Conservation (phyloP, 2,113 vertebrate species). For the Sylvia atricapilla region DNA sequence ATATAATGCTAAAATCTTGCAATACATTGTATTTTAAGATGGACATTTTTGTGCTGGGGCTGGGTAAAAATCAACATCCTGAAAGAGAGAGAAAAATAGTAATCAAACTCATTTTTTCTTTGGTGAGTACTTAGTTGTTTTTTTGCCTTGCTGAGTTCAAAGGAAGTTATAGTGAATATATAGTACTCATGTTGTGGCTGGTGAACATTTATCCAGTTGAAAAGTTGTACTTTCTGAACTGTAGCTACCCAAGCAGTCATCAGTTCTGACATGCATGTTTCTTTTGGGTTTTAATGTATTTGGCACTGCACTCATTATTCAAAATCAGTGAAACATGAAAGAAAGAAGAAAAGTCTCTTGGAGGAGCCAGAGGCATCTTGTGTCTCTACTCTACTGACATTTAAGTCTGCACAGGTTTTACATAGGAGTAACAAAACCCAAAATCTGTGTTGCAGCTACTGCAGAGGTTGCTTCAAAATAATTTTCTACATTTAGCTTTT, state of each 20-base stretch:
- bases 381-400: background rate
- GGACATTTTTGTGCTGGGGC: background rate
- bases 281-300: conserved; percentile 21
- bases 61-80: background rate
- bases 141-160: background rate
- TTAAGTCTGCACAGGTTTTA: background rate
- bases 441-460: background rate
- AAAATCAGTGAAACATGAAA: conserved; percentile 35
- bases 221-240: background rate
- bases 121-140: background rate
- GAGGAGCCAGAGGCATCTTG: conserved; percentile 38
- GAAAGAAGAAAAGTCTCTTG: background rate
- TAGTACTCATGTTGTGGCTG: background rate
- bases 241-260: background rate
- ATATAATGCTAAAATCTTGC: conserved; percentile 6
- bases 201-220: background rate
- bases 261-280: conserved; percentile 52
- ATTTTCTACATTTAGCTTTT: background rate
- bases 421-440: background rate
- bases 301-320: conserved; percentile 20
- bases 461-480: background rate
- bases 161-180: background rate
- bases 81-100: background rate
- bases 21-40: conserved; percentile 13
- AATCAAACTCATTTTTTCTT: background rate